Evolutionary conservation across 2,113 vertebrate species (phyloP).

Genomic region (Lepus americanus): DNA sequence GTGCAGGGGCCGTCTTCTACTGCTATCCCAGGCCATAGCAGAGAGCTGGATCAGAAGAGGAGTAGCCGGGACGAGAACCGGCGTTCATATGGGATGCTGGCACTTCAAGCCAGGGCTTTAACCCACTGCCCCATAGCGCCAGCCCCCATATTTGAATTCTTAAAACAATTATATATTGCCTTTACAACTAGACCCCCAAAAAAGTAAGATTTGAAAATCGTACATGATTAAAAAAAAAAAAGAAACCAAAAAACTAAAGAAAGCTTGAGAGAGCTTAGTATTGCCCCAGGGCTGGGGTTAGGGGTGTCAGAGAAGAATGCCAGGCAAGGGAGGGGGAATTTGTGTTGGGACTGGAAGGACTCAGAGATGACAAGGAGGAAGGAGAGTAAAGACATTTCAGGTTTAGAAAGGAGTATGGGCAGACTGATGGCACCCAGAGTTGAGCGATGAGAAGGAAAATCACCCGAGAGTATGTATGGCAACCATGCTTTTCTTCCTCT

Average conservation of each 20-base stretch:
- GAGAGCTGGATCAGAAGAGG: no score
- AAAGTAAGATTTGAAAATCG: slow-evolving; percentile 4
- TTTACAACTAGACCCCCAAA: not conserved
- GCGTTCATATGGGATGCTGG: no score
- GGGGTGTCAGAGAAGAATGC: not conserved
- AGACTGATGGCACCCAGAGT: not conserved
- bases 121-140: no score
- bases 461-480: not conserved
- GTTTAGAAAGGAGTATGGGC: not conserved
- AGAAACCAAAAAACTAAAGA: no score
- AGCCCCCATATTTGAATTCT: not conserved
- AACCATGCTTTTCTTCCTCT: not conserved
- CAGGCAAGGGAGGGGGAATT: not conserved
- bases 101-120: no score
- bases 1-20: no score
- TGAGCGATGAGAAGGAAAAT: not conserved
- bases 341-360: not conserved
- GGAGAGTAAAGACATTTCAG: not conserved
- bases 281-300: not conserved
- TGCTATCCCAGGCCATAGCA: no score
- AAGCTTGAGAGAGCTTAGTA: not conserved
- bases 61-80: no score
- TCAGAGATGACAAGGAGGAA: not conserved
- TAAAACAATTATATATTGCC: slow-evolving; percentile 37
- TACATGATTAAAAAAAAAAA: not conserved